Evolutionary conservation across 2,888 invertebrate species (phyloP).

Genomic region (Gandaritis pyraliata): DNA sequence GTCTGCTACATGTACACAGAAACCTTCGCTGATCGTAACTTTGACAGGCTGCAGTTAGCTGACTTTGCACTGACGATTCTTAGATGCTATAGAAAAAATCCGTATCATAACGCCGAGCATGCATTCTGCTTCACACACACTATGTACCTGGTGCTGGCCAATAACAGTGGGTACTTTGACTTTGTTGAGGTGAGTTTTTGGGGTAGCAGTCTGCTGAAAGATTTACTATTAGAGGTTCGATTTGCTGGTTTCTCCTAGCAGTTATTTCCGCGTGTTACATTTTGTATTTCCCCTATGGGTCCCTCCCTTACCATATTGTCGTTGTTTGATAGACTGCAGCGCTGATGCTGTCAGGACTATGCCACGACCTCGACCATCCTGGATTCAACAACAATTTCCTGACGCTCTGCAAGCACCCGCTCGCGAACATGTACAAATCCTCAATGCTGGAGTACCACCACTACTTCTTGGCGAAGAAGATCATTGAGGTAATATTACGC

Average conservation of each 20-base stretch:
- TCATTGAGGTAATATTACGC: conserved; percentile 85
- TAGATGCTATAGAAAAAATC: conserved; percentile 78
- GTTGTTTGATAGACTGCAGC: conserved; percentile 70
- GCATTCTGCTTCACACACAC: conserved; percentile 86
- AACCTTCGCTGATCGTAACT: conserved; percentile 69
- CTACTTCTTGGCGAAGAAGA: conserved; percentile 81
- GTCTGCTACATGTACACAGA: conserved; percentile 80
- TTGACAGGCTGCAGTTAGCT: conserved; percentile 65
- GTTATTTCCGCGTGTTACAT: too few relatives aligned
- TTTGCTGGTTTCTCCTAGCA: too few relatives aligned
- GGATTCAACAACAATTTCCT: conserved; percentile 86
- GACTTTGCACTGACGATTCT: conserved; percentile 80
- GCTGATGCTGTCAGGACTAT: conserved; percentile 83
- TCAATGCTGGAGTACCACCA: conserved; percentile 86
- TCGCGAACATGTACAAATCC: conserved; percentile 81
- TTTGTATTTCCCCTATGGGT: too few relatives aligned
- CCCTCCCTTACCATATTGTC: too few relatives aligned
- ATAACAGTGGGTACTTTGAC: conserved; percentile 76
- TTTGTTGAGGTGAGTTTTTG: conserved; percentile 19
- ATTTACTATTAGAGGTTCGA: too few relatives aligned
- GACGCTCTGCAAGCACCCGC: conserved; percentile 78
- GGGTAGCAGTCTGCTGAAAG: too few relatives aligned
- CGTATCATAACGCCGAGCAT: conserved; percentile 87
- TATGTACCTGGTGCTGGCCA: conserved; percentile 81
- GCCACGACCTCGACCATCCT: conserved; percentile 87